Evolutionary conservation across 1,140 invertebrate species (phyloP).

Genomic region (Matsumurasca onukii): DNA sequence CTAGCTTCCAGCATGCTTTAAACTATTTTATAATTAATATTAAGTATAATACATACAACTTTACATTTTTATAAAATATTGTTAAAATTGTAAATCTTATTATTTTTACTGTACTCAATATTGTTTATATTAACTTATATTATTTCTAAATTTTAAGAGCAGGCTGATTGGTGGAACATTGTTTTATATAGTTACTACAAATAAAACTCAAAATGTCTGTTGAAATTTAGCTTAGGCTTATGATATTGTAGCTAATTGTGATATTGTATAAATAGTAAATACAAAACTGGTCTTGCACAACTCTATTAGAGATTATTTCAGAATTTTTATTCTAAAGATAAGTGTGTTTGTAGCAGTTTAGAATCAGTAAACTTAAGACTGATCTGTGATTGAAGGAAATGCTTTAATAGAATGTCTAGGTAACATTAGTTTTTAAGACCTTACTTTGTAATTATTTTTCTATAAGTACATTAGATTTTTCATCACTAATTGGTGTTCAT

Average conservation of each 20-base stretch:
- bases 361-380: slow-evolving; percentile 17
- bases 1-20: no score
- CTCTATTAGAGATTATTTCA: background rate
- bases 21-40: no score
- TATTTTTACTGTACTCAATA: no score
- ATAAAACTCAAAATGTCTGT: background rate
- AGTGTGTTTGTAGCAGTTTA: slow-evolving; percentile 2
- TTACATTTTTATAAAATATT: background rate
- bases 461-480: background rate
- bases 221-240: background rate
- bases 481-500: background rate
- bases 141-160: background rate
- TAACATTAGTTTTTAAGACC: background rate
- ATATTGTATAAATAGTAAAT: background rate
- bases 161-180: background rate
- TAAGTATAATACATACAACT: no score
- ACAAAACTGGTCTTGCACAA: background rate
- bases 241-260: background rate
- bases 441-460: background rate
- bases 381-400: slow-evolving; percentile 12
- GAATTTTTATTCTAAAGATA: background rate
- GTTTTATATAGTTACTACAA: background rate
- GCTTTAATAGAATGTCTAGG: background rate
- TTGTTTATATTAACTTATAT: no score
- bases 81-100: background rate